phyloP scores from a whole-genome alignment of 2,888 invertebrate genomes.

The Aleiodes leptofemur region DNA sequence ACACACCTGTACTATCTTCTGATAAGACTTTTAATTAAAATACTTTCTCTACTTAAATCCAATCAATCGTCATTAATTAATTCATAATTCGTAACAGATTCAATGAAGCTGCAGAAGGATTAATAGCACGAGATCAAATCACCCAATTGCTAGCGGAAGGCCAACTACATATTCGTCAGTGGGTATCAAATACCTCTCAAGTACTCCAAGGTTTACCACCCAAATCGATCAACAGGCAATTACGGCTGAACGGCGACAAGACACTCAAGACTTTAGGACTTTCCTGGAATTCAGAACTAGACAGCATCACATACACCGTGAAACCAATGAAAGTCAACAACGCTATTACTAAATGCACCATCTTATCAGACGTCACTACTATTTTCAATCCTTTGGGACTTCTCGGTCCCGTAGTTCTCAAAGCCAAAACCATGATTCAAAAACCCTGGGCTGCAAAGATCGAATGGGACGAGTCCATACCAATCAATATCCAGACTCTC shows the following conservation, averaged over 20 bases:
- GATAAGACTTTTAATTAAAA: no score
- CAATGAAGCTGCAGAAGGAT: conserved; percentile 13
- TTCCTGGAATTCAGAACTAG: conserved; percentile 37
- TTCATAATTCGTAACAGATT: background rate
- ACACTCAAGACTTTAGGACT: conserved; percentile 44
- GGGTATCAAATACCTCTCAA: conserved; percentile 41
- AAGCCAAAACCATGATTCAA: background rate
- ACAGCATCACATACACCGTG: conserved; percentile 24
- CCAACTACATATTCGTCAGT: conserved; percentile 45
- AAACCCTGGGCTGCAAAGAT: background rate
- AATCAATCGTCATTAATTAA: no score
- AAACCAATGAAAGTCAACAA: background rate
- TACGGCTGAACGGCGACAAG: conserved; percentile 22
- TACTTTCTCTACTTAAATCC: no score
- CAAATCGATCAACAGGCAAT: conserved; percentile 29
- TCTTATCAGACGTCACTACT: background rate
- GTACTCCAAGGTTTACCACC: conserved; percentile 24
- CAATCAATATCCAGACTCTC: background rate
- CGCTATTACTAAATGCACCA: background rate
- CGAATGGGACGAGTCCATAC: conserved; percentile 44
- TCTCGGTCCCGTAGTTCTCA: background rate
- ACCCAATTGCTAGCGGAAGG: conserved; percentile 30
- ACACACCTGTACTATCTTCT: no score
- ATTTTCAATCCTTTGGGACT: background rate
- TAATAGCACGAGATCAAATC: conserved; percentile 33